Evolutionary conservation across 2,888 invertebrate genomes (phyloP).

Genomic region (Agonopterix alstromeriana): DNA sequence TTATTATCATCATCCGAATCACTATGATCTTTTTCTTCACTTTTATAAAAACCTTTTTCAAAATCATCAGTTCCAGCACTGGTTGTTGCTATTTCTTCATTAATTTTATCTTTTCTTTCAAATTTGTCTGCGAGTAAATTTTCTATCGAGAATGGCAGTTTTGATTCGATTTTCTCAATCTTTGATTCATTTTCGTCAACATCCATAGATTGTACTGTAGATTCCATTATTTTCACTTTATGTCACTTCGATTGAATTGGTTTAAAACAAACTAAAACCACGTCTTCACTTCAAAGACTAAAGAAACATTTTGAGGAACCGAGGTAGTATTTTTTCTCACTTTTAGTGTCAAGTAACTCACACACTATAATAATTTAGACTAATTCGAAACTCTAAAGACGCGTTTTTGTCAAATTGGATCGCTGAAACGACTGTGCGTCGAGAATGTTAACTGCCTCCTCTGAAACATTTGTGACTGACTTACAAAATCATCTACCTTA

Average conservation of each 20-base stretch:
- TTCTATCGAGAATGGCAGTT: constrained; percentile 62
- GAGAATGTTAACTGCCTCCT: constrained; percentile 64
- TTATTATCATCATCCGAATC: constrained; percentile 45
- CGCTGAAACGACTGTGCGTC: constrained; percentile 51
- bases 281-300: constrained; percentile 22
- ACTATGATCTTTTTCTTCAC: constrained; percentile 29
- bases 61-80: constrained; percentile 25
- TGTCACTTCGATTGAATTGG: background rate
- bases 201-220: constrained; percentile 29
- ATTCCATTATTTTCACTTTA: constrained; percentile 10
- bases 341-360: constrained; percentile 22
- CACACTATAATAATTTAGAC: constrained; percentile 50
- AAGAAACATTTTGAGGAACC: constrained; percentile 23
- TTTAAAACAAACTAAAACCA: constrained; percentile 2
- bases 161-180: constrained; percentile 42
- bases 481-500: background rate
- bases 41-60: constrained; percentile 3
- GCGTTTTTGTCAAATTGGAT: constrained; percentile 71
- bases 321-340: constrained; percentile 10
- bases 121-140: constrained; percentile 59
- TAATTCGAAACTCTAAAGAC: constrained; percentile 59
- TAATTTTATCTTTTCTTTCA: constrained; percentile 16
- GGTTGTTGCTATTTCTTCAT: constrained; percentile 7
- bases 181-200: constrained; percentile 31
- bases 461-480: background rate